Percentiles rank a stretch among this genome's conserved stretches.
These are phyloP conservation scores for Endotricha flammealis DNA, from an alignment of 2,888 invertebrate genomes.

Conservation along the genomic window DNA sequence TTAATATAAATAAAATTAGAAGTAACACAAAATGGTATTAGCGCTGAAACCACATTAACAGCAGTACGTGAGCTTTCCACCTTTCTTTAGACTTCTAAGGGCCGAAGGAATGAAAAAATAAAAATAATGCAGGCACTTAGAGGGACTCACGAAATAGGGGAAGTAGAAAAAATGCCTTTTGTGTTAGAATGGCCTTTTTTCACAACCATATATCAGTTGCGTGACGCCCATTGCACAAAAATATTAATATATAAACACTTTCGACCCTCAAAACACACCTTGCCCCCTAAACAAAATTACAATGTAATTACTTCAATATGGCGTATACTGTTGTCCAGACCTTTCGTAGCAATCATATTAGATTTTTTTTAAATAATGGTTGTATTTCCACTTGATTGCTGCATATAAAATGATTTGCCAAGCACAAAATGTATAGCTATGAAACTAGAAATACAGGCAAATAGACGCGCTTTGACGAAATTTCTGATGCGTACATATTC, in stretches of 20 bases:
- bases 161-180: slow-evolving; percentile 16
- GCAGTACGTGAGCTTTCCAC: slow-evolving; percentile 26
- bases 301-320: slow-evolving; percentile 33
- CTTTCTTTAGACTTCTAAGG: slow-evolving; percentile 15
- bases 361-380: too few species aligned
- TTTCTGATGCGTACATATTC: too few species aligned
- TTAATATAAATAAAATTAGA: slow-evolving; percentile 21
- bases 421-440: too few species aligned
- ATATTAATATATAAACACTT: slow-evolving; percentile 46
- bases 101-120: slow-evolving; percentile 18
- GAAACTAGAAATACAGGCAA: too few species aligned
- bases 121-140: slow-evolving; percentile 30
- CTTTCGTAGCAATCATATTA: too few species aligned
- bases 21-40: background rate
- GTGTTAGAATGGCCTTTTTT: slow-evolving; percentile 28
- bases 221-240: slow-evolving; percentile 36
- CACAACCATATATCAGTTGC: slow-evolving; percentile 28
- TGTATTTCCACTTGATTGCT: too few species aligned
- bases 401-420: too few species aligned
- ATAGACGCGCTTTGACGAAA: too few species aligned
- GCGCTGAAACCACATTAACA: slow-evolving; percentile 16
- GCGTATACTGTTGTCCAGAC: slow-evolving; percentile 14
- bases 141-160: slow-evolving; percentile 20
- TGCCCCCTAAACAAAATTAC: slow-evolving; percentile 32
- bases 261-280: slow-evolving; percentile 31